Base-by-base conservation (phyloP, 2,888 invertebrate genomes). In the Patella ulyssiponensis region DNA sequence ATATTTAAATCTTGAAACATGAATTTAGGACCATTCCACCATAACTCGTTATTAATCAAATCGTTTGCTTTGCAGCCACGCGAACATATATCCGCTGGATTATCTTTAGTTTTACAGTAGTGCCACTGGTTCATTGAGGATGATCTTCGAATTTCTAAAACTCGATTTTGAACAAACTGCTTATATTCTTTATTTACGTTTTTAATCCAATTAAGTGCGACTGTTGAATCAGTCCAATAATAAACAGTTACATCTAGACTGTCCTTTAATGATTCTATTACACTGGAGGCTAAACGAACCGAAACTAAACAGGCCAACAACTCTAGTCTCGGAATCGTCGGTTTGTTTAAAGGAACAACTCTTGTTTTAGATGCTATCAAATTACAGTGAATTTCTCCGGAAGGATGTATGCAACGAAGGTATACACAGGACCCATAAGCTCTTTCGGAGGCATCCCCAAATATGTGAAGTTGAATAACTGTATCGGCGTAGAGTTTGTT, bases 311-410 rank as follows among this genome's bases (percentile, higher is more conserved):
- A 33, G 33, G 33, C 33, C 4, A 33, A 9, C 56, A 56, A 56
- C n/a, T 56, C 56, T n/a, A 56, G n/a, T n/a, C 56, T 56, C 0
- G 56, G 56, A 1, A 56, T 56, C 15, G 56, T 56, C 2, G 14
- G 56, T 56, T 56, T 56, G 56, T 14, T 17, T 56, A 56, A 56
- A 3, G 9, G 56, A 0, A n/a, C 14, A n/a, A 56, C 33, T 33
- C 56, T 56, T 14, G 56, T 56, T n/a, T 56, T 56, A n/a, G 56
- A 56, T 56, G 56, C 56, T 56, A 56, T 56, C n/a, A 56, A 56
- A 17, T 14, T 56, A 56, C 56, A 56, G 56, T 56, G 56, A n/a
- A 56, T 7, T 56, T 56, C 56, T 56, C n/a, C 56, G 33, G 33
- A 33, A 3, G 2, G 3, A 56, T 56, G 56, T 7, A 14, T 14